phyloP scores from a whole-genome alignment of 2,797 vertebrate species.

The Enteromius fasciolatus region DNA sequence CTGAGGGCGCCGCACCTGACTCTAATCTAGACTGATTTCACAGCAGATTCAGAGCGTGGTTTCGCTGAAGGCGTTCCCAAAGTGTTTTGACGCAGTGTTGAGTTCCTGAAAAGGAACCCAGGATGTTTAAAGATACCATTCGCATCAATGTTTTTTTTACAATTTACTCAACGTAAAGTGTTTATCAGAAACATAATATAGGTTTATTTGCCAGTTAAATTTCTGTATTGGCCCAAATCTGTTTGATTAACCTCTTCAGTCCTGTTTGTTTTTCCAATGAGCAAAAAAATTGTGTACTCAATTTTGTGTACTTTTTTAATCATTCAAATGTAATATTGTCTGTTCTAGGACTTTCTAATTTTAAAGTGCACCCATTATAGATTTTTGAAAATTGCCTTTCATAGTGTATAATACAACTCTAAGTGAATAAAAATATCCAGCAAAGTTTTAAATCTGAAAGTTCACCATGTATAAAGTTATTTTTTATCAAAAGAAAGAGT shows the following conservation, averaged over 20 bases:
- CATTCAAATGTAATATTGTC: background rate
- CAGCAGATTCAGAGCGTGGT: no score
- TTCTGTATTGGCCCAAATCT: background rate
- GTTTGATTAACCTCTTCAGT: background rate
- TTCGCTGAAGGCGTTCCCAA: no score
- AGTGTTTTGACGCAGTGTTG: no score
- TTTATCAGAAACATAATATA: background rate
- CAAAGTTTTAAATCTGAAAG: no score
- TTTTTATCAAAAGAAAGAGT: no score
- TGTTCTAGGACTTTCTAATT: background rate
- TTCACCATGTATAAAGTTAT: no score
- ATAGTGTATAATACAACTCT: no score
- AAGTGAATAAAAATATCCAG: no score
- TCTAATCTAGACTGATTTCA: no score
- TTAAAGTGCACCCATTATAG: background rate
- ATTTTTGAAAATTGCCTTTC: no score
- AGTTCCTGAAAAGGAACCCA: no score
- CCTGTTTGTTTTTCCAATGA: background rate
- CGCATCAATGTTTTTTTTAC: background rate
- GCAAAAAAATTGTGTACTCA: background rate
- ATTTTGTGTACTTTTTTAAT: background rate
- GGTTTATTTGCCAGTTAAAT: background rate
- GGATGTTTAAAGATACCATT: background rate
- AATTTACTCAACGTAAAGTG: background rate
- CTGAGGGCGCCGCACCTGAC: no score